Evolutionary conservation across 2,113 vertebrate genomes (phyloP), one percentile per base, ranked within the genome.

Genomic region (Corythaeola cristata): DNA sequence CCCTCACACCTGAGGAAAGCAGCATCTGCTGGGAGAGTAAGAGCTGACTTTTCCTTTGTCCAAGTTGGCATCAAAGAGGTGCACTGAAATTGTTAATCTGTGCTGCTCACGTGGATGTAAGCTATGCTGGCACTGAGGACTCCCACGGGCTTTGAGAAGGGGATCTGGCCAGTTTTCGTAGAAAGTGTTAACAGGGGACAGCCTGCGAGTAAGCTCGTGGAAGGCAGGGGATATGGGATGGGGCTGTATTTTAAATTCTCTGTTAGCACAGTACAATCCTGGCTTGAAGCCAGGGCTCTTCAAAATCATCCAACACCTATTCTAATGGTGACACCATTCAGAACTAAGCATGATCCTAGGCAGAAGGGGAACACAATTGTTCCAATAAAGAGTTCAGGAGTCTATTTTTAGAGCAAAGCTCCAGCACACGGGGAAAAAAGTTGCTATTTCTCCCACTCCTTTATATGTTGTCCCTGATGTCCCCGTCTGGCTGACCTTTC

Each of bases 401-500:
- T 44, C 79, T 80, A 79, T 71, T 59, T 95, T 91, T 88, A 92
- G 44, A 87, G 64, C 80, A 87, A 76, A 87, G 50, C 39, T 93
- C 15, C 33, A 2, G 5, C 72, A 71, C 27, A 23, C 0, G 64
- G 28, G 53, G 33, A 93, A 53, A 78, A 91, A 95, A 75, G 49
- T 15, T 81, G 56, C 35, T 76, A 14, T 78, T 78, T 91, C 0
- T 0, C 58, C 16, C 5, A 5, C 44, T 81, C 22, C 52, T 85
- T 85, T 87, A 56, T n/a, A 63, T 47, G 27, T 52, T 92, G 53
- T 39, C 76, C 60, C 66, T 52, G 26, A 52, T 87, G 62, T 75
- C 84, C 56, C 66, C 72, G 56, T 52, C 87, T 91, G 84, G 39
- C 69, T 92, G 87, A 95, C 91, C 86, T 97, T 94, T 89, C 77